These are phyloP conservation scores for Melanargia galathea DNA, from an alignment of 2,888 invertebrate genomes.

Conservation along the genomic window DNA sequence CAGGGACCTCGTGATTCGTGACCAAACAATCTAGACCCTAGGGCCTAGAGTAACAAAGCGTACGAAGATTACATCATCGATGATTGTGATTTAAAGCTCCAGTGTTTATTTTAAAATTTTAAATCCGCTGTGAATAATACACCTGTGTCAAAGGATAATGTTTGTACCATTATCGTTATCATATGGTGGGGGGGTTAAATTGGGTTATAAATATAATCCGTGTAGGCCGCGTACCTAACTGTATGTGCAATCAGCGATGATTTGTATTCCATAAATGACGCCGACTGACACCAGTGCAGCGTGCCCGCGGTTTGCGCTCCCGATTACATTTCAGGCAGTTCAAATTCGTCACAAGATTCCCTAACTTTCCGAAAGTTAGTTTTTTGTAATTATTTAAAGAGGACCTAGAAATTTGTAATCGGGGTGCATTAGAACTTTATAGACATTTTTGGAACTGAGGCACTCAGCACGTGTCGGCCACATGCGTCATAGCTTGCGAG, in stretches of 20 bases:
- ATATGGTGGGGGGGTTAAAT: constrained; percentile 15
- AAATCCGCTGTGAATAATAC: constrained; percentile 4
- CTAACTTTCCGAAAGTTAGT: too few species aligned
- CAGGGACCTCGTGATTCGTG: too few species aligned
- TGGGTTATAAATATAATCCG: constrained; percentile 31
- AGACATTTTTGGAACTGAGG: too few species aligned
- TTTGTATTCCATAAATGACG: constrained; percentile 58
- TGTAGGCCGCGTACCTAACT: constrained; percentile 42
- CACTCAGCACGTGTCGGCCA: too few species aligned
- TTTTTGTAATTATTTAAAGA: too few species aligned
- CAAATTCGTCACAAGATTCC: neutral
- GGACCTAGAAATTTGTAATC: too few species aligned
- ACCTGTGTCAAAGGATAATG: constrained; percentile 9
- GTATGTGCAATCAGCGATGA: constrained; percentile 42
- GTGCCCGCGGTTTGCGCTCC: constrained; percentile 23
- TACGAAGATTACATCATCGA: neutral
- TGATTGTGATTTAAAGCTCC: neutral
- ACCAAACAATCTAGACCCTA: too few species aligned
- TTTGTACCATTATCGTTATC: constrained; percentile 21
- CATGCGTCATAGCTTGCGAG: too few species aligned
- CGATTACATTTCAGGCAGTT: neutral
- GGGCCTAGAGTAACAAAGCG: too few species aligned
- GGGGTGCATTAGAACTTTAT: too few species aligned
- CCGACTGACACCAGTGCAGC: constrained; percentile 13
- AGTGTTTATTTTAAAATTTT: neutral